These are phyloP conservation scores for Sciurus niger DNA, from an alignment of 2,113 vertebrate genomes.

Conservation along the genomic window DNA sequence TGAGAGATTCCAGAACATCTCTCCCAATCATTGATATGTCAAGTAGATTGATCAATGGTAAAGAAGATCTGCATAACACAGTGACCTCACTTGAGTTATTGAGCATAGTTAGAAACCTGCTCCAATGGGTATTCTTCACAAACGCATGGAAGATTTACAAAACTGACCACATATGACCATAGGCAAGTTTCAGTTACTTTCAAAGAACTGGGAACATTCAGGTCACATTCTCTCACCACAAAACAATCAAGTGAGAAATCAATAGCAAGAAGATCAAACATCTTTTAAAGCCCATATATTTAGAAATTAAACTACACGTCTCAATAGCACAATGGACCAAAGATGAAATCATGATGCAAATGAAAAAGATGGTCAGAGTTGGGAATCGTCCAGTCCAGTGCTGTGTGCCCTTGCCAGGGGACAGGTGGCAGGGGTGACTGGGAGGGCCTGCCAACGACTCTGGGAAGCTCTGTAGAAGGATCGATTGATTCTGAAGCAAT, in stretches of 20 bases:
- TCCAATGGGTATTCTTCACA: not conserved
- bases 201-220: constrained; percentile 33
- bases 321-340: not conserved
- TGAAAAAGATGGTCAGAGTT: not conserved
- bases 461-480: not conserved
- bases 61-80: not conserved
- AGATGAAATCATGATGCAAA: constrained; percentile 42
- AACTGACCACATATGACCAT: not conserved
- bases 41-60: not conserved
- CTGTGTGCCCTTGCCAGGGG: not conserved
- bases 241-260: constrained; percentile 22
- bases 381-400: not conserved
- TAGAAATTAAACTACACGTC: constrained; percentile 48
- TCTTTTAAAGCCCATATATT: not conserved
- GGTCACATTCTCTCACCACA: not conserved
- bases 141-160: not conserved
- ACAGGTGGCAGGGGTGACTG: not conserved
- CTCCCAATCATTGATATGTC: not conserved
- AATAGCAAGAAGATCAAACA: constrained; percentile 10
- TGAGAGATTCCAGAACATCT: not conserved
- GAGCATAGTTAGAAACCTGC: not conserved
- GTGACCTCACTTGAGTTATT: not conserved
- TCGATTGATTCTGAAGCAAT: not conserved
- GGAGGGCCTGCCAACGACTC: not conserved
- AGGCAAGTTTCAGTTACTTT: constrained; percentile 15